These are phyloP conservation scores for Cervus canadensis DNA, from an alignment of 2,113 vertebrate genomes.

Conservation along the genomic window DNA sequence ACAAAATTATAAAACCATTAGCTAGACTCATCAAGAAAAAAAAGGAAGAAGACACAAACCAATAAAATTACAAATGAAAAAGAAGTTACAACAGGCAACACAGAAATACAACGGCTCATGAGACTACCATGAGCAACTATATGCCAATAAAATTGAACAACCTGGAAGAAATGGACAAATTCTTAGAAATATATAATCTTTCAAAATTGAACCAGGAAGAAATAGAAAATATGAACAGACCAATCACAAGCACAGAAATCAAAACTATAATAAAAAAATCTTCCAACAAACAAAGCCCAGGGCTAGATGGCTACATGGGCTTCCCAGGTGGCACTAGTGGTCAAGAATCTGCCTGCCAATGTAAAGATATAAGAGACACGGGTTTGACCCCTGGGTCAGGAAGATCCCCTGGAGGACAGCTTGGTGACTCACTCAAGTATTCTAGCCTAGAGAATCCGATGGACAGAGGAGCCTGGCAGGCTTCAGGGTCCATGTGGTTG, in stretches of 20 bases:
- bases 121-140: not conserved
- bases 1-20: not conserved
- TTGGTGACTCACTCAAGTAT: not conserved
- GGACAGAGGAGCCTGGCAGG: not conserved
- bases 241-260: not conserved
- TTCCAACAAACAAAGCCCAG: not conserved
- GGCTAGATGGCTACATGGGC: not conserved
- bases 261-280: not conserved
- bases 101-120: not conserved
- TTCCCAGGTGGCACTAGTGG: not conserved
- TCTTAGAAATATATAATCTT: not conserved
- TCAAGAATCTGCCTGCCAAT: not conserved
- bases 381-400: fast-evolving
- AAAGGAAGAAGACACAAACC: not conserved
- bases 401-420: not conserved
- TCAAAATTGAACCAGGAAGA: not conserved
- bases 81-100: not conserved
- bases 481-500: not conserved
- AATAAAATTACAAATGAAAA: not conserved
- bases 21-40: not conserved
- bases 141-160: not conserved
- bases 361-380: not conserved
- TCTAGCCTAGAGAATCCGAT: fast-evolving
- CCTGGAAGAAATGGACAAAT: fast-evolving
- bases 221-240: not conserved